Conservation (phyloP, 1,140 invertebrate species). For the Laupala kohalensis region DNA sequence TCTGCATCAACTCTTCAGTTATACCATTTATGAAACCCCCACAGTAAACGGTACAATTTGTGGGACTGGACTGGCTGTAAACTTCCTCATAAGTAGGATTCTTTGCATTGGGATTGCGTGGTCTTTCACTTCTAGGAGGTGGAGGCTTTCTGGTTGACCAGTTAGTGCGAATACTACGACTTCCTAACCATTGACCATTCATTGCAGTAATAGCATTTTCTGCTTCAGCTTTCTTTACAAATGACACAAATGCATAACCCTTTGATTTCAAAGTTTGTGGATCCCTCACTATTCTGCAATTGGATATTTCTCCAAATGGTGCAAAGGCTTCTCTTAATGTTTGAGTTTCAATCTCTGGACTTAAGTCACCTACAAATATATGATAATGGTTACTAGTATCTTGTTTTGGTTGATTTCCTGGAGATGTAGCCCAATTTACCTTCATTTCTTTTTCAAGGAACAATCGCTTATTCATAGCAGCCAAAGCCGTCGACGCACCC, state of each 20-base stretch:
- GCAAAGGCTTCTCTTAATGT: conserved; percentile 92
- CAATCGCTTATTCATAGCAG: conserved; percentile 92
- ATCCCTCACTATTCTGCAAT: conserved; percentile 96
- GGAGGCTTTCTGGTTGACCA: conserved; percentile 97
- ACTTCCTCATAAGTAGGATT: conserved; percentile 59
- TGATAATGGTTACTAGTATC: conserved; percentile 98
- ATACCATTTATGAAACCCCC: conserved; percentile 89
- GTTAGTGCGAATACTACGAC: conserved; percentile 94
- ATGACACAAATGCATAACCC: conserved; percentile 99
- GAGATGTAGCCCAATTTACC: conserved; percentile 97
- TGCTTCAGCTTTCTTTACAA: conserved; percentile 96
- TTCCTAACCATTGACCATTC: conserved; percentile 99
- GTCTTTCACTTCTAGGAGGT: conserved; percentile 43
- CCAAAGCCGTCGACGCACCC: conserved; percentile 82
- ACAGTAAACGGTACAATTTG: conserved; percentile 98
- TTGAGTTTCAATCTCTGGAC: conserved; percentile 96
- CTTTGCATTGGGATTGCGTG: conserved; percentile 30
- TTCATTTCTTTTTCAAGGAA: conserved; percentile 98
- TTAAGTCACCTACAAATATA: conserved; percentile 98
- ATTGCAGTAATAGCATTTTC: conserved; percentile 93
- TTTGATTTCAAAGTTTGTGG: conserved; percentile 97
- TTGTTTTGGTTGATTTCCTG: conserved; percentile 92
- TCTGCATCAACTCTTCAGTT: conserved; percentile 89
- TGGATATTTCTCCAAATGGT: conserved; percentile 97
- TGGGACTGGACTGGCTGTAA: conserved; percentile 93